These are phyloP conservation scores for Octomys mimax DNA, from an alignment of 2,797 vertebrate genomes.

Conservation along the genomic window DNA sequence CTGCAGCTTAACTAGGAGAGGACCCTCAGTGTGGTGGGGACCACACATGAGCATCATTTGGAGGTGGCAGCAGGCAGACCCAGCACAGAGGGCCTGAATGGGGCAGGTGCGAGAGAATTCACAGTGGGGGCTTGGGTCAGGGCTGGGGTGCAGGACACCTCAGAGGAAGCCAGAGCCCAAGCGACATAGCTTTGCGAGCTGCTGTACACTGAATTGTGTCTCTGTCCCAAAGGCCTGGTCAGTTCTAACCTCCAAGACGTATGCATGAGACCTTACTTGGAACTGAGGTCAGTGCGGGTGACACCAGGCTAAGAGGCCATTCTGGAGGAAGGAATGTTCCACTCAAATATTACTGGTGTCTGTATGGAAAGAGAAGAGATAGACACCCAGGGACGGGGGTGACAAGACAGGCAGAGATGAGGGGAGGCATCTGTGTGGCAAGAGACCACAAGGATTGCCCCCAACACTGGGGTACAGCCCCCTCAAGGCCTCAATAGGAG, in stretches of 20 bases:
- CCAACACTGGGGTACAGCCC: neutral
- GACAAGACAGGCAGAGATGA: neutral
- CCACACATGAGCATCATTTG: no score
- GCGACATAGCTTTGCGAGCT: neutral
- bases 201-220: neutral
- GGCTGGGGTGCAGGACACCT: neutral
- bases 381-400: fast-evolving
- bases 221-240: neutral
- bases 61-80: no score
- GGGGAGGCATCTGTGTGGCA: fast-evolving
- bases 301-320: no score
- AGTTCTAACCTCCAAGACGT: neutral
- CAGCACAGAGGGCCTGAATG: neutral
- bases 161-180: neutral
- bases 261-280: neutral
- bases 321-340: neutral
- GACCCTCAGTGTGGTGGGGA: no score
- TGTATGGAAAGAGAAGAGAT: neutral
- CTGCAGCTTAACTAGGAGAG: neutral
- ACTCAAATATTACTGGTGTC: neutral
- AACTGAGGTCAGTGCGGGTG: neutral
- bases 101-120: neutral
- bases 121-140: neutral
- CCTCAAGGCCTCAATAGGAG: neutral
- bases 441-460: no score